These are phyloP conservation scores for Silurus lanzhouensis DNA, from an alignment of 2,797 vertebrate species.

Conservation along the genomic window DNA sequence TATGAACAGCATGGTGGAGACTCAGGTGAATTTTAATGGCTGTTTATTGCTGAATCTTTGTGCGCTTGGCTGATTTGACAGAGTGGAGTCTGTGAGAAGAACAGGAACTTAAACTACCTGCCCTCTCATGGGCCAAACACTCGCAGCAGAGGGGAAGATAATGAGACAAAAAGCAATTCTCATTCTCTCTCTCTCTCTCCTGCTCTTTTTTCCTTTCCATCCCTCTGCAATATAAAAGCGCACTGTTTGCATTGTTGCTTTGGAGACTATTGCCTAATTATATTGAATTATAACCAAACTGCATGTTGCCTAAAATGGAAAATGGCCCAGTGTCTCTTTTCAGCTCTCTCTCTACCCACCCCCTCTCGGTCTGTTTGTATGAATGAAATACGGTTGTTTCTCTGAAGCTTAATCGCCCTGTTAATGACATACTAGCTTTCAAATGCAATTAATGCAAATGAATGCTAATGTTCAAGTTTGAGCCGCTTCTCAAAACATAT, in stretches of 20 bases:
- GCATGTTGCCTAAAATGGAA: slow-evolving; percentile 3
- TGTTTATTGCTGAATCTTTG: slow-evolving; percentile 42
- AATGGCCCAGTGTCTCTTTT: background rate
- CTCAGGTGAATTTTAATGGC: slow-evolving; percentile 43
- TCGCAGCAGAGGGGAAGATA: slow-evolving; percentile 26
- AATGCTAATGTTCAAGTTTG: slow-evolving; percentile 12
- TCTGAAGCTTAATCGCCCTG: slow-evolving; percentile 18
- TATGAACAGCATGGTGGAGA: slow-evolving; percentile 26
- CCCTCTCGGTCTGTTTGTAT: slow-evolving; percentile 1
- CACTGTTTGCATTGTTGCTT: slow-evolving; percentile 18
- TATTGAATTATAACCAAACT: slow-evolving; percentile 15
- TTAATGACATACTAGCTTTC: slow-evolving; percentile 44
- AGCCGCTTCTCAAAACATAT: background rate
- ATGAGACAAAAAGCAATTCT: slow-evolving; percentile 27
- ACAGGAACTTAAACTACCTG: slow-evolving; percentile 19
- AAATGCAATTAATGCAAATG: slow-evolving; percentile 24
- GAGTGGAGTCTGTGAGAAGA: slow-evolving; percentile 27
- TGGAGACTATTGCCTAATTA: slow-evolving; percentile 17
- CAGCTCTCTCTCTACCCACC: background rate
- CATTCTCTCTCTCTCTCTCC: slow-evolving; percentile 2
- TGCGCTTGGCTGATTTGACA: slow-evolving; percentile 39
- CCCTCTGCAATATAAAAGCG: background rate
- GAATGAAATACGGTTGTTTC: slow-evolving; percentile 23
- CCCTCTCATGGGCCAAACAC: slow-evolving; percentile 24
- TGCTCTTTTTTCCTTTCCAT: background rate